These are phyloP conservation scores for Dendrolimus pini DNA, from an alignment of 2,888 invertebrate species.

Conservation along the genomic window DNA sequence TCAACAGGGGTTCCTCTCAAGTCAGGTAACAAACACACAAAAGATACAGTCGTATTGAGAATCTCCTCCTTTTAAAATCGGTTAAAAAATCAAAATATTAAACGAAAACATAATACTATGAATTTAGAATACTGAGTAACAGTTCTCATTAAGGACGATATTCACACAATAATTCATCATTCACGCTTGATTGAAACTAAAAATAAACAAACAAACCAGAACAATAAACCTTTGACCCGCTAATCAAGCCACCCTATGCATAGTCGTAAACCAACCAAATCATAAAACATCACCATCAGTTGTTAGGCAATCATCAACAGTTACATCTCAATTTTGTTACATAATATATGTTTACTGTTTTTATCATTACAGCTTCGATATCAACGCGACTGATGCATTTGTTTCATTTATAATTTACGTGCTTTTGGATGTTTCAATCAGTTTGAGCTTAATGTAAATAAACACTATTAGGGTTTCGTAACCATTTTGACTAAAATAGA, in stretches of 20 bases:
- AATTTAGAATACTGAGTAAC: too few relatives aligned
- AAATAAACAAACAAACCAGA: constrained; percentile 22
- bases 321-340: constrained; percentile 5
- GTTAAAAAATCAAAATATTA: too few relatives aligned
- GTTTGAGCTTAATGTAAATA: too few relatives aligned
- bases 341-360: neutral
- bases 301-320: constrained; percentile 6
- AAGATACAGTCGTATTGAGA: too few relatives aligned
- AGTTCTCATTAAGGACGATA: too few relatives aligned
- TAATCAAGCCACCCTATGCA: constrained; percentile 22
- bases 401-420: neutral
- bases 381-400: constrained; percentile 1
- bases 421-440: too few relatives aligned
- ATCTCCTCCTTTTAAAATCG: too few relatives aligned
- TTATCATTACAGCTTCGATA: neutral
- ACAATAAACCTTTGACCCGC: constrained; percentile 29
- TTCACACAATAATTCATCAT: constrained; percentile 3
- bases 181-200: constrained; percentile 19
- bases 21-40: too few relatives aligned
- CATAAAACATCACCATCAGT: constrained; percentile 22
- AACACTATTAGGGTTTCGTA: too few relatives aligned
- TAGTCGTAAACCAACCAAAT: constrained; percentile 22
- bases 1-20: too few relatives aligned
- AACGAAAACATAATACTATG: too few relatives aligned
- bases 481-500: too few relatives aligned